Evolutionary conservation across 2,113 vertebrate genomes (phyloP).

Genomic region (Thinocorus orbignyianus): DNA sequence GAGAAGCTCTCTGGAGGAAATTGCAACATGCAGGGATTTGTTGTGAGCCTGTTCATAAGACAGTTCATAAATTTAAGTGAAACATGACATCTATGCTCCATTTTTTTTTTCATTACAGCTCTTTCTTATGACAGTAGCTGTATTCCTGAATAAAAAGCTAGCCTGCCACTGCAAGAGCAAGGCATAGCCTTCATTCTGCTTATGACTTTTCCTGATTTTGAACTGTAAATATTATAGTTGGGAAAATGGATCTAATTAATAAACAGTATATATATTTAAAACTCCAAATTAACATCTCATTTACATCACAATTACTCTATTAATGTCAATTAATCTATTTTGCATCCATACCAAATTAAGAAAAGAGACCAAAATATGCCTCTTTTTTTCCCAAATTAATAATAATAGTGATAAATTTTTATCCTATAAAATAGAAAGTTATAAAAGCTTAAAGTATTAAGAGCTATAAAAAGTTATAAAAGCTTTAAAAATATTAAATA

Average conservation of each 20-base stretch:
- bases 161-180: not conserved
- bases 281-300: not conserved
- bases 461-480: not conserved
- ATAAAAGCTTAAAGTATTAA: not conserved
- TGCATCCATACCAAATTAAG: not conserved
- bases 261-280: not conserved
- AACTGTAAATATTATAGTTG: not conserved
- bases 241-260: not conserved
- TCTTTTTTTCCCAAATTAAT: not conserved
- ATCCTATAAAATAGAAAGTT: not conserved
- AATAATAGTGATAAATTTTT: not conserved
- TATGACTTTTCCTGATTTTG: not conserved
- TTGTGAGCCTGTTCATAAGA: slow-evolving; percentile 22
- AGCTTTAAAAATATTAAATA: not conserved
- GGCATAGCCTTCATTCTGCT: not conserved
- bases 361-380: not conserved
- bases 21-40: slow-evolving; percentile 51
- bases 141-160: not conserved
- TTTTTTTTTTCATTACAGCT: not conserved
- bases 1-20: slow-evolving; percentile 42
- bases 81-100: not conserved
- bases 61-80: slow-evolving; percentile 54
- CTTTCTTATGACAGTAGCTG: not conserved
- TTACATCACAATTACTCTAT: not conserved
- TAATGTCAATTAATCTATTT: not conserved